Evolutionary conservation across 2,113 vertebrate species (phyloP), one percentile per base, ranked within the genome.

Genomic region (Ranitomeya variabilis): DNA sequence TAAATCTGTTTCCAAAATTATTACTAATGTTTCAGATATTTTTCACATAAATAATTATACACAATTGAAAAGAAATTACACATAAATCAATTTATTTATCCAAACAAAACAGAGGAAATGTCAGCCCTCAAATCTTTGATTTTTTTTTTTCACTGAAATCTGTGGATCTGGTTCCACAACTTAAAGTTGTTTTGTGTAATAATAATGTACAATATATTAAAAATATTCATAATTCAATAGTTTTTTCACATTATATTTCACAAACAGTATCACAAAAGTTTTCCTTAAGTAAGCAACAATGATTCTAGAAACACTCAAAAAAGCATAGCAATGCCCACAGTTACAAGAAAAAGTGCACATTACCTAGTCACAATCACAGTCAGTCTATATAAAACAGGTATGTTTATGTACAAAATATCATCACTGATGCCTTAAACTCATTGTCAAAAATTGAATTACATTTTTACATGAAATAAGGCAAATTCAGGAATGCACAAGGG

Each of bases 251-350:
- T 95, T 94, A 95, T 95, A 95, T 94, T 95, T 95, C 96, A 96
- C 95, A 95, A 96, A 96, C 96, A 96, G 95, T 96, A 96, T 96
- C 95, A 96, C 96, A 96, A 96, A 96, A 94, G 92, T 93, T 94
- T 88, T 93, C 93, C 93, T 92, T 94, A 91, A 94, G 95, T 96
- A 95, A 96, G 94, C 95, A 96, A 96, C 95, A 94, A 91, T 95
- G 95, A 95, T 95, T 93, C 95, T 96, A 96, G 94, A 96, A 96
- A 96, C 95, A 96, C 96, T 95, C 95, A 94, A 96, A 87, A 95
- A 95, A 96, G 95, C 95, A 96, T 95, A 95, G 95, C 95, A 95
- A 95, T 95, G 95, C 96, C 95, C 95, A 96, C 95, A 95, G 94
- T 95, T 96, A 96, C 96, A 95, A 95, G 94, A 95, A 95, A 95